phyloP scores from a whole-genome alignment of 1,140 invertebrate species.

The Heliothis subflexa region DNA sequence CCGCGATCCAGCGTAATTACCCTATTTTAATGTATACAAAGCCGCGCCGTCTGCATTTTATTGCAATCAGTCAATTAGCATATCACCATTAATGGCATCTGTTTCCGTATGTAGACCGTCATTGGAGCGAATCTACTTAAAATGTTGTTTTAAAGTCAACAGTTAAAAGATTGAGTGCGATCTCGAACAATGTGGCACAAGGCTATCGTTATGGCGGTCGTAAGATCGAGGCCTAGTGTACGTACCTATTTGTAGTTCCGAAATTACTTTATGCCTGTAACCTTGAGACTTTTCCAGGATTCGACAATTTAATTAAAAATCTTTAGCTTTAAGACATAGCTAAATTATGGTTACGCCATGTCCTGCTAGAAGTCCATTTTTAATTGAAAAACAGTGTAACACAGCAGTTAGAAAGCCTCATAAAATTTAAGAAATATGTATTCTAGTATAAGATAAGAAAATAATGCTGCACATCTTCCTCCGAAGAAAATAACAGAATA shows the following conservation, averaged over 20 bases:
- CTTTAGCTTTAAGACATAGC: too few relatives aligned
- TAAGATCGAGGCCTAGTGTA: constrained; percentile 27
- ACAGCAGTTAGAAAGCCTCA: too few relatives aligned
- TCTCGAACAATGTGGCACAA: not conserved
- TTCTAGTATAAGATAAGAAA: too few relatives aligned
- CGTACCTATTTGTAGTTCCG: not conserved
- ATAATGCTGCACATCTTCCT: not conserved
- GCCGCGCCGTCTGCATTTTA: constrained; percentile 22
- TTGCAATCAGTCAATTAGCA: constrained; percentile 30
- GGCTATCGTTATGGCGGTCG: not conserved
- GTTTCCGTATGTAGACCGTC: constrained; percentile 30
- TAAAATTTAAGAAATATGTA: too few relatives aligned
- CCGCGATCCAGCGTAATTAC: too few relatives aligned
- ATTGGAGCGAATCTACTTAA: constrained; percentile 10
- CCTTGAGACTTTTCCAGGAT: not conserved
- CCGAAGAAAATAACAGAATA: not conserved
- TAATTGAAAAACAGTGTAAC: too few relatives aligned
- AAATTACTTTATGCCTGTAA: constrained; percentile 2
- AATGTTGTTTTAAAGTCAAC: not conserved
- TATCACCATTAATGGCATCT: constrained; percentile 4
- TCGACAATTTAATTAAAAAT: not conserved
- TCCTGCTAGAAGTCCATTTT: too few relatives aligned
- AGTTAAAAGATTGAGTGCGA: constrained; percentile 20
- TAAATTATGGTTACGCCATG: too few relatives aligned
- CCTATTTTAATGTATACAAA: constrained; percentile 14